Evolutionary conservation across 2,113 vertebrate genomes (phyloP).

Genomic region (Peromyscus maniculatus): DNA sequence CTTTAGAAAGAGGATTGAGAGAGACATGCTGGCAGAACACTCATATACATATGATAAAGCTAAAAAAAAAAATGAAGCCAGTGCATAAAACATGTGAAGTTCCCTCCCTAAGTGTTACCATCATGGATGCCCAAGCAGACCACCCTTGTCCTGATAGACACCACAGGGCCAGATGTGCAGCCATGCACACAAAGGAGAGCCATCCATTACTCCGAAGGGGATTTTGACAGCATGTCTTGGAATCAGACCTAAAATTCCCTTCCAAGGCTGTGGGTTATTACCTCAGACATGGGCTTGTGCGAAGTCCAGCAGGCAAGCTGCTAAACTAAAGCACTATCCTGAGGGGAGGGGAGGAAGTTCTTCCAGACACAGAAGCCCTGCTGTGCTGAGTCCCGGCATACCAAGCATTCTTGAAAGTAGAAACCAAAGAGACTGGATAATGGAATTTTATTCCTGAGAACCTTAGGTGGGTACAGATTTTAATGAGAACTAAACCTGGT

Average conservation of each 20-base stretch:
- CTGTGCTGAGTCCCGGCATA: not conserved
- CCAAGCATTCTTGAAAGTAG: slow-evolving; percentile 16
- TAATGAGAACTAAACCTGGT: slow-evolving; percentile 46
- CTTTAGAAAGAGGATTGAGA: not conserved
- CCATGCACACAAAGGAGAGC: not conserved
- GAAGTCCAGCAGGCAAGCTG: not conserved
- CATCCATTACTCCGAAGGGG: not conserved
- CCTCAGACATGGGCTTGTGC: not conserved
- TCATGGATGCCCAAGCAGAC: not conserved
- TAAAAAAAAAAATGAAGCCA: not conserved
- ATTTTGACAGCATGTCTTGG: not conserved
- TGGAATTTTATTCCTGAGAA: slow-evolving; percentile 45
- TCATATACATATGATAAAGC: not conserved
- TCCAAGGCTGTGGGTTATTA: not conserved
- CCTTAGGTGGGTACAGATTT: not conserved
- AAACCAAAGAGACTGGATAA: slow-evolving; percentile 23
- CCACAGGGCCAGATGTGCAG: not conserved
- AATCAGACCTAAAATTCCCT: not conserved
- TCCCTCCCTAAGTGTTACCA: not conserved
- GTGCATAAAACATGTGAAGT: not conserved
- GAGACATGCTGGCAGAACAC: not conserved
- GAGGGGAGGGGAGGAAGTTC: not conserved
- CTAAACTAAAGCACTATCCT: not conserved
- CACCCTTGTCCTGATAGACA: not conserved
- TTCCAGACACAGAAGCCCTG: not conserved